phyloP scores from a whole-genome alignment of 2,113 vertebrate genomes.

The Lycocorax pyrrhopterus region DNA sequence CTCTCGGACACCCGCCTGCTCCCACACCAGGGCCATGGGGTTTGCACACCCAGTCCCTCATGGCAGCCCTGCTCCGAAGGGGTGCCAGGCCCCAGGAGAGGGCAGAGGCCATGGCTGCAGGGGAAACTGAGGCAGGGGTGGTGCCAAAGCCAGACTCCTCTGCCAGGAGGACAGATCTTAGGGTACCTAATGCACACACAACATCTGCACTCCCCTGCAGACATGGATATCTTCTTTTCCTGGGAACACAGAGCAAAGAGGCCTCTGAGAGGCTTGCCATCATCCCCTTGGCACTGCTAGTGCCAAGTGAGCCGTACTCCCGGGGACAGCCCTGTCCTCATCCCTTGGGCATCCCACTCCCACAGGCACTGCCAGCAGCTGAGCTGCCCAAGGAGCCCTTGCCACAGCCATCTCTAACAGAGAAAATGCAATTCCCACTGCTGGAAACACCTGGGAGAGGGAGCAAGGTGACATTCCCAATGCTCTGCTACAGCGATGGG shows the following conservation, averaged over 20 bases:
- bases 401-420: background rate
- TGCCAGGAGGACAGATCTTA: background rate
- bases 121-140: background rate
- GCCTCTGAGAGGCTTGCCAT: background rate
- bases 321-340: background rate
- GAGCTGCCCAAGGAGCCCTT: background rate
- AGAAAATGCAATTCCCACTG: background rate
- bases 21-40: rapidly evolving
- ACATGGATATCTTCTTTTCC: background rate
- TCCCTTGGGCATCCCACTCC: background rate
- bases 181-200: background rate
- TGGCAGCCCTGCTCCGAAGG: background rate
- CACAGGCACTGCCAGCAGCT: background rate
- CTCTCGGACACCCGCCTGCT: background rate
- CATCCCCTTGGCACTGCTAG: background rate
- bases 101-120: background rate
- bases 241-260: conserved; percentile 22
- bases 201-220: background rate
- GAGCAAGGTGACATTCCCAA: background rate
- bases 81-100: rapidly evolving
- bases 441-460: background rate
- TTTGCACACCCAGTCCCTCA: background rate
- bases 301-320: rapidly evolving
- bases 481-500: background rate
- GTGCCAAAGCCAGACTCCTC: background rate